These are phyloP conservation scores for Poeciliopsis presidionis DNA, from an alignment of 2,797 vertebrate species.

Conservation along the genomic window DNA sequence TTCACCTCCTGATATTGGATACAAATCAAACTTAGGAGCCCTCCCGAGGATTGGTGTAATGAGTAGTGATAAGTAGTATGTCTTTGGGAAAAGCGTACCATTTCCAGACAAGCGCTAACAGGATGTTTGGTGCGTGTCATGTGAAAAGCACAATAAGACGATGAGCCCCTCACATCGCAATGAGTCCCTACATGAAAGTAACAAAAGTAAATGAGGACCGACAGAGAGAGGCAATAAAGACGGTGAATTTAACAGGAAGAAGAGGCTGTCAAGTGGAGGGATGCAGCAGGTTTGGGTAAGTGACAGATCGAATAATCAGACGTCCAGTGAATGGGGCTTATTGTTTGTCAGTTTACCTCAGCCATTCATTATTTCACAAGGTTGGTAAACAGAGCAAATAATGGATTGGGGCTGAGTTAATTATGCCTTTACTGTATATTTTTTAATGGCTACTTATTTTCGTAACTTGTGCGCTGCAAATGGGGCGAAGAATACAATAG, in stretches of 20 bases:
- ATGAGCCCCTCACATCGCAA: slow-evolving; percentile 5
- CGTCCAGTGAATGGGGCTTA: not conserved
- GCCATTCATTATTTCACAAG: not conserved
- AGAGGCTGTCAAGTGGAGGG: not conserved
- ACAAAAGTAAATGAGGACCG: slow-evolving; percentile 24
- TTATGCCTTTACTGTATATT: not conserved
- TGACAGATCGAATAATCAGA: slow-evolving; percentile 8
- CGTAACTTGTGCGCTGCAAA: not conserved
- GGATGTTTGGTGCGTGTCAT: slow-evolving; percentile 41
- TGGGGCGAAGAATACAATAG: not conserved
- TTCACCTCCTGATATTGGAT: slow-evolving; percentile 72
- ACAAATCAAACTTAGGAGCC: slow-evolving; percentile 75
- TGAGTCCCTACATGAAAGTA: slow-evolving; percentile 3
- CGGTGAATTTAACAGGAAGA: not conserved
- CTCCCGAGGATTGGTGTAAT: slow-evolving; percentile 75
- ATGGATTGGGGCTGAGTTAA: not conserved
- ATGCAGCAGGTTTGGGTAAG: not conserved
- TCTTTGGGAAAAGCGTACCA: slow-evolving; percentile 47
- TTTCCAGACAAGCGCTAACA: slow-evolving; percentile 39
- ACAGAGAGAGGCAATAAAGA: slow-evolving; percentile 2
- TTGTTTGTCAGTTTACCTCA: slow-evolving; percentile 12
- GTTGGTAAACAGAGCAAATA: not conserved
- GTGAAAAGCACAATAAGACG: slow-evolving; percentile 32
- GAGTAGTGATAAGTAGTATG: slow-evolving; percentile 58
- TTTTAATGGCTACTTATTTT: not conserved